phyloP scores from a whole-genome alignment of 2,888 invertebrate genomes.

The Pristionchus exspectatus region DNA sequence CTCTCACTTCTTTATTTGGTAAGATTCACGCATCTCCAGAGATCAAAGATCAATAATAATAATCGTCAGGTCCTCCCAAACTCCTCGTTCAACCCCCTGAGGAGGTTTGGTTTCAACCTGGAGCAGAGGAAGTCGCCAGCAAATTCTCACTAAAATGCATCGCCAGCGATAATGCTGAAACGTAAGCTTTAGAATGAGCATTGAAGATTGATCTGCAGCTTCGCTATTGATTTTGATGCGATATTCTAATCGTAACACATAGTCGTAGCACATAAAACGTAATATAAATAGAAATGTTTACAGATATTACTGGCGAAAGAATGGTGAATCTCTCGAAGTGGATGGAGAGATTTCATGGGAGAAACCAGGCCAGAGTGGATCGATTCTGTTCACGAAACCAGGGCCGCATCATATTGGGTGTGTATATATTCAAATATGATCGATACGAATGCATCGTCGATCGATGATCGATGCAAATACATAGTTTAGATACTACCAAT shows the following conservation, averaged over 20 bases:
- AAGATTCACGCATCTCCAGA: not conserved
- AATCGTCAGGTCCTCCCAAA: conserved; percentile 68
- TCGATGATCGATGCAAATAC: too few species aligned
- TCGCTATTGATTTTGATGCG: not conserved
- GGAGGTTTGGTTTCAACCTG: conserved; percentile 74
- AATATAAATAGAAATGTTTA: conserved; percentile 44
- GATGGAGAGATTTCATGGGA: conserved; percentile 70
- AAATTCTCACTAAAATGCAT: conserved; percentile 71
- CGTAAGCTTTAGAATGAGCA: conserved; percentile 58
- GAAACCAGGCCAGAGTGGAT: conserved; percentile 75
- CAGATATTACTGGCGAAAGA: conserved; percentile 73
- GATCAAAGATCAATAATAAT: not conserved
- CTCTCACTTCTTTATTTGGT: conserved; percentile 44
- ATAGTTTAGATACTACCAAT: conserved; percentile 80
- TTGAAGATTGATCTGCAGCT: not conserved
- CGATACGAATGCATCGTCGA: not conserved
- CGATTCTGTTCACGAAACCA: conserved; percentile 67
- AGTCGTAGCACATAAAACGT: not conserved
- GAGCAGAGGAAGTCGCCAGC: conserved; percentile 59
- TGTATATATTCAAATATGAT: not conserved
- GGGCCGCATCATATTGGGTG: conserved; percentile 53
- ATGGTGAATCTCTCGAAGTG: conserved; percentile 68
- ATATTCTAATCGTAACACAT: too few species aligned
- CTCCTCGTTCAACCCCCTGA: conserved; percentile 70
- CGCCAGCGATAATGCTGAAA: conserved; percentile 71